Percentiles rank a stretch among this genome's conserved stretches.
phyloP scores from a whole-genome alignment of 1,140 invertebrate genomes.

The Pissodes strobi region DNA sequence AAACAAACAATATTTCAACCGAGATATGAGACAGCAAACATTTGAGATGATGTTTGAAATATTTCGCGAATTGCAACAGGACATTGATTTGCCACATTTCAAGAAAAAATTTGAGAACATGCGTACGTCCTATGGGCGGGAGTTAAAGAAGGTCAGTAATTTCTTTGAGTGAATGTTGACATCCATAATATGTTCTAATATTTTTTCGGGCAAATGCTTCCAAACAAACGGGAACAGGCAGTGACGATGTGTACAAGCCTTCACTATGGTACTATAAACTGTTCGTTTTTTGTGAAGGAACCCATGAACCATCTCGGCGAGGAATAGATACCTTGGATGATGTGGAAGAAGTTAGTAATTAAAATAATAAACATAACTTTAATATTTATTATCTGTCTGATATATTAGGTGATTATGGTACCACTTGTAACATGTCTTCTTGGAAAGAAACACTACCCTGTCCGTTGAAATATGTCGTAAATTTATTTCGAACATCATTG shows the following conservation, averaged over 20 bases:
- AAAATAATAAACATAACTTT: slow-evolving; percentile 2
- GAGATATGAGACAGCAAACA: slow-evolving; percentile 21
- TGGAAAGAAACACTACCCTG: no score
- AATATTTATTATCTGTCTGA: not conserved
- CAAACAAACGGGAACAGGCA: slow-evolving; percentile 7
- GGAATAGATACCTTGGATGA: slow-evolving; percentile 6
- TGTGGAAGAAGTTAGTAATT: not conserved
- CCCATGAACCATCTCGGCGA: slow-evolving; percentile 11
- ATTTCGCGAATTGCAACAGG: slow-evolving; percentile 11
- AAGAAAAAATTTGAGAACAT: slow-evolving; percentile 18
- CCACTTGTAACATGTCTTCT: no score
- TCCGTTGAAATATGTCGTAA: no score
- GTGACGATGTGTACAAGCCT: no score
- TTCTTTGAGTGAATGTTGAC: not conserved
- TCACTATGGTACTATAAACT: slow-evolving; percentile 15
- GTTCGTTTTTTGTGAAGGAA: slow-evolving; percentile 9
- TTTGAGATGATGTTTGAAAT: slow-evolving; percentile 11
- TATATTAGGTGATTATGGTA: not conserved
- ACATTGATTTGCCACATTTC: slow-evolving; percentile 1
- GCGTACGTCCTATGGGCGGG: slow-evolving; percentile 10
- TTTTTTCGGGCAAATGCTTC: slow-evolving; percentile 15
- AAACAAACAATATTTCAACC: slow-evolving; percentile 29
- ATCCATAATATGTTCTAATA: not conserved
- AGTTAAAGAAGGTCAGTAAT: slow-evolving; percentile 16
- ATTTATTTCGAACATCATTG: no score